These are phyloP conservation scores for Myioborus miniatus DNA, from an alignment of 2,797 vertebrate species.

Conservation along the genomic window DNA sequence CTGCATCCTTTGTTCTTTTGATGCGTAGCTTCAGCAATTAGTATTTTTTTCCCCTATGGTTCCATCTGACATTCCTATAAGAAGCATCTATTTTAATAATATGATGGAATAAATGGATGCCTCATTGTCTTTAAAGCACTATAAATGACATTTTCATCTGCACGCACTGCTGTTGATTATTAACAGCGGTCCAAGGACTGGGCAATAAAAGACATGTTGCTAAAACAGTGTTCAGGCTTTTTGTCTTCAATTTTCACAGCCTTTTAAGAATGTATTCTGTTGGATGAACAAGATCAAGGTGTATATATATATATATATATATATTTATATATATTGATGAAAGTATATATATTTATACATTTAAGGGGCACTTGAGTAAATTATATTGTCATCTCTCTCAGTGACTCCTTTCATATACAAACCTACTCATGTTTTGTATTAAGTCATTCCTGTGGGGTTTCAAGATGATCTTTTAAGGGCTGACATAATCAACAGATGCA, in stretches of 20 bases:
- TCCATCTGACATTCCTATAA: background rate
- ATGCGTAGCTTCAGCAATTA: background rate
- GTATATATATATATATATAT: accelerated
- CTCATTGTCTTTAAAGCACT: background rate
- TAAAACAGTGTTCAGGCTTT: background rate
- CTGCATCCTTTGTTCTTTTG: constrained; percentile 50
- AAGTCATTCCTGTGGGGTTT: background rate
- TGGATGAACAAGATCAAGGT: background rate
- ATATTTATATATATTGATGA: background rate
- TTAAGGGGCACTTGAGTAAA: background rate
- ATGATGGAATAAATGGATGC: background rate
- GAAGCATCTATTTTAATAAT: background rate
- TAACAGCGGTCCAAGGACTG: background rate
- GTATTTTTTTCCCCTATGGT: background rate
- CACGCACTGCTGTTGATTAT: background rate
- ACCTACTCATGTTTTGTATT: background rate
- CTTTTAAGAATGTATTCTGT: background rate
- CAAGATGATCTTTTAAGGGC: background rate
- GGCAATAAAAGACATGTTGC: background rate
- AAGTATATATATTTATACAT: background rate
- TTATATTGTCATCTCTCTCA: background rate
- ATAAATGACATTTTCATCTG: background rate
- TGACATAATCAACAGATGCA: background rate
- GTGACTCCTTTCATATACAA: background rate
- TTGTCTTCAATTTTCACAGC: background rate